Percentiles rank a stretch among this genome's conserved stretches.
These are phyloP conservation scores for Chrysodeixis includens DNA, from an alignment of 2,888 invertebrate genomes.

Conservation along the genomic window DNA sequence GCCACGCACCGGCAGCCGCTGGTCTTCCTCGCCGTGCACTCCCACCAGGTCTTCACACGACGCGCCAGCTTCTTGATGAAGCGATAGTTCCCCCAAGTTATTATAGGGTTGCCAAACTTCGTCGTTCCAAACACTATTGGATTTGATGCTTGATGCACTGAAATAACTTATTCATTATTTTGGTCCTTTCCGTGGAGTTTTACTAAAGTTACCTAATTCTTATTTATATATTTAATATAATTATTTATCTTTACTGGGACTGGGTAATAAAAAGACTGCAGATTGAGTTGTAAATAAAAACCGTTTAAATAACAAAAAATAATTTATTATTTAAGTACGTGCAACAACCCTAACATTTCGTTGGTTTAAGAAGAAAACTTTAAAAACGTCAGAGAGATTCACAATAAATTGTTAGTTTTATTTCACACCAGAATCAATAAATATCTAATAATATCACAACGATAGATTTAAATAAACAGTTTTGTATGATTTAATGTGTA, in stretches of 20 bases:
- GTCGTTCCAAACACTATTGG: conserved; percentile 75
- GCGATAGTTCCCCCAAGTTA: conserved; percentile 81
- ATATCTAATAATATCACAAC: background rate
- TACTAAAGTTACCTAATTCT: background rate
- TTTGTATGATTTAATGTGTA: conserved; percentile 54
- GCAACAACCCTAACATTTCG: background rate
- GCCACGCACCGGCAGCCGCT: conserved; percentile 77
- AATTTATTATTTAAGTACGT: background rate
- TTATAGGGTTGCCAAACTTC: conserved; percentile 79
- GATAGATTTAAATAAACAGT: background rate
- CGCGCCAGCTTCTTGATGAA: conserved; percentile 79
- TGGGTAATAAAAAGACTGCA: background rate
- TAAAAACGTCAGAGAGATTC: background rate
- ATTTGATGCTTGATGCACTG: conserved; percentile 20
- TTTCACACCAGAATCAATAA: background rate
- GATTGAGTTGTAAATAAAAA: background rate
- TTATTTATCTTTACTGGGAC: background rate
- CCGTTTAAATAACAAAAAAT: background rate
- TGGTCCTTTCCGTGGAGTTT: background rate
- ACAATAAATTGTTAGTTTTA: background rate
- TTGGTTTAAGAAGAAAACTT: background rate
- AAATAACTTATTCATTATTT: conserved; percentile 14
- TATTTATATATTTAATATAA: background rate
- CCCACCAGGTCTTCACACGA: conserved; percentile 82
- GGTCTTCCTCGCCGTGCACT: conserved; percentile 78